Conservation (phyloP, 2,113 vertebrate genomes). For the Spizaetus ornatus region DNA sequence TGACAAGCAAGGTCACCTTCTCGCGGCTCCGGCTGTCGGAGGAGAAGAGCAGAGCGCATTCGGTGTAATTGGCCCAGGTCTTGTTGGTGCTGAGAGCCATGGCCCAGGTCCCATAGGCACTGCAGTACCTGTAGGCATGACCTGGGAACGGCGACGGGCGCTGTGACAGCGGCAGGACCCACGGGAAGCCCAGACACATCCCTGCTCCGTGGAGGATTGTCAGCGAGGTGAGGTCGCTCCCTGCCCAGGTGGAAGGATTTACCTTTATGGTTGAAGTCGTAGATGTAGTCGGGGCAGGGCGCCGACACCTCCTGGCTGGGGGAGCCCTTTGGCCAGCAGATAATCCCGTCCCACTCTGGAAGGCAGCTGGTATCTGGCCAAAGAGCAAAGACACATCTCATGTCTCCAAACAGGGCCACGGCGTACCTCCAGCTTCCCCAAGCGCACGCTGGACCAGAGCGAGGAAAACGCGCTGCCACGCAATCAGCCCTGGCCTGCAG, state of each 20-base stretch:
- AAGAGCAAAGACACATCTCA: not conserved
- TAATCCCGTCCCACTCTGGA: conserved; percentile 89
- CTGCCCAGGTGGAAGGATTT: not conserved
- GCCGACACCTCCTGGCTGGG: conserved; percentile 77
- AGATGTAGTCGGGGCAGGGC: conserved; percentile 85
- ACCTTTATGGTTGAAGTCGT: conserved; percentile 92
- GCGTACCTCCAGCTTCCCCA: not conserved
- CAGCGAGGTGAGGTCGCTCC: accelerated
- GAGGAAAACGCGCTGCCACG: accelerated
- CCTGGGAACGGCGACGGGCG: conserved; percentile 55
- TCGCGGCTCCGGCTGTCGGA: conserved; percentile 72
- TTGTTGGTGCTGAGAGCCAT: conserved; percentile 80
- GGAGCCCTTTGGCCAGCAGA: conserved; percentile 84
- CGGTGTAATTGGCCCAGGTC: conserved; percentile 92
- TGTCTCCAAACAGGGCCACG: not conserved
- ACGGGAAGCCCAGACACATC: accelerated
- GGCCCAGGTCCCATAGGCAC: conserved; percentile 79
- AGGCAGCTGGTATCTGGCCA: conserved; percentile 75
- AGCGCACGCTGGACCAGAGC: not conserved
- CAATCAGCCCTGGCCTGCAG: not conserved
- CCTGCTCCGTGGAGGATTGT: accelerated
- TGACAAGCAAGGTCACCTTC: conserved; percentile 66
- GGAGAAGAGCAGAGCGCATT: conserved; percentile 82
- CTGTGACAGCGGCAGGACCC: not conserved
- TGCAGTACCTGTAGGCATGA: conserved; percentile 83